A percentile compares a stretch with the other conserved stretches of the same genome.
Conservation (phyloP, 2,888 invertebrate species). For the Laothoe populi region DNA sequence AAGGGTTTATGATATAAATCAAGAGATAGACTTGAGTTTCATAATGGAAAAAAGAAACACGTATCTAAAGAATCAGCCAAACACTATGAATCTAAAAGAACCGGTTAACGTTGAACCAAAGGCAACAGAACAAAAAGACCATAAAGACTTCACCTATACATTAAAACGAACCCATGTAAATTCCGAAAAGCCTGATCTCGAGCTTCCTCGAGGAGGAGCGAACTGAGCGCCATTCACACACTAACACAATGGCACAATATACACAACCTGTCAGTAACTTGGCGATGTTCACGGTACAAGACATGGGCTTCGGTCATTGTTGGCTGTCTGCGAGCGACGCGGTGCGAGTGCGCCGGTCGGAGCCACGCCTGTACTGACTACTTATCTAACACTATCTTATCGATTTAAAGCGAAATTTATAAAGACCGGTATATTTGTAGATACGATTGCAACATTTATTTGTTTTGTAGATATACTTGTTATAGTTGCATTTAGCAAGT, state of each 20-base stretch:
- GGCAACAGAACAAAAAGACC: background rate
- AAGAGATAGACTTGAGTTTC: no score
- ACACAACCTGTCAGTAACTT: constrained; percentile 67
- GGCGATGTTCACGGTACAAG: constrained; percentile 64
- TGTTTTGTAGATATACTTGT: constrained; percentile 25
- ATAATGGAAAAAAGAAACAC: no score
- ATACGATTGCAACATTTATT: constrained; percentile 31
- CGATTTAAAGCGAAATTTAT: constrained; percentile 53
- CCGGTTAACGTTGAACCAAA: background rate
- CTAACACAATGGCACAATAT: constrained; percentile 4
- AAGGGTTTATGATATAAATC: no score
- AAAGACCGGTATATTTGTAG: constrained; percentile 34
- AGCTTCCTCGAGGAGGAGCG: constrained; percentile 36
- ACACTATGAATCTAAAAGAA: background rate
- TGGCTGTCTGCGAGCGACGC: constrained; percentile 47
- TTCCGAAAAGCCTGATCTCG: constrained; percentile 36
- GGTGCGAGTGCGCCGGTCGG: constrained; percentile 30
- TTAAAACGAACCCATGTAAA: constrained; percentile 37
- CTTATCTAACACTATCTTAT: constrained; percentile 61
- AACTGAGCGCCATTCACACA: constrained; percentile 31
- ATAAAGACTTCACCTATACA: background rate
- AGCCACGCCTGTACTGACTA: constrained; percentile 39
- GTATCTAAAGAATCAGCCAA: background rate
- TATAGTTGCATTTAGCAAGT: background rate
- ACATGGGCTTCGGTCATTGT: constrained; percentile 61